These are phyloP conservation scores for Micrastur ruficollis DNA, from an alignment of 2,797 vertebrate species.

Conservation along the genomic window DNA sequence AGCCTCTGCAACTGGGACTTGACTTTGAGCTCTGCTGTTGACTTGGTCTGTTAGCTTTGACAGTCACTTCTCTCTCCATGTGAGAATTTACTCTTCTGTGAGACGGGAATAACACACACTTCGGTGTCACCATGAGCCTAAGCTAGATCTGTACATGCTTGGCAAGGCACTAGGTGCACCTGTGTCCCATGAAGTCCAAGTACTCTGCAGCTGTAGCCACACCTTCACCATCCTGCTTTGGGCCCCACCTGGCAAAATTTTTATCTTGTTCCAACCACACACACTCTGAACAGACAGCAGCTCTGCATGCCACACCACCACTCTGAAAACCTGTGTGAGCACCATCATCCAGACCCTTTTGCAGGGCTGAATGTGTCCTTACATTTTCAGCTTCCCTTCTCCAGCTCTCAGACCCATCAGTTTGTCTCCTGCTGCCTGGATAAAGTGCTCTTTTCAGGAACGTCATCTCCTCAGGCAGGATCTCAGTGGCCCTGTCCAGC, in stretches of 20 bases:
- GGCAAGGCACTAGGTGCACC: neutral
- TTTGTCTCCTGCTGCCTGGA: neutral
- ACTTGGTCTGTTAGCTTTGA: neutral
- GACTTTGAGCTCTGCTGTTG: neutral
- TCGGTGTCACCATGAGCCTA: neutral
- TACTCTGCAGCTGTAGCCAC: neutral
- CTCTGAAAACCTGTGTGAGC: neutral
- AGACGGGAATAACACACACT: neutral
- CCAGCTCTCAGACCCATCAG: neutral
- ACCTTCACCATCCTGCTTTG: neutral
- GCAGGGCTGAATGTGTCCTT: neutral
- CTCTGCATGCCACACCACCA: neutral
- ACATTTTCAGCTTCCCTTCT: neutral
- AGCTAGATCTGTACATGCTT: neutral
- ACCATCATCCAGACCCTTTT: neutral
- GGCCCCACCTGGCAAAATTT: neutral
- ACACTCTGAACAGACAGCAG: neutral
- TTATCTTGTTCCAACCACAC: neutral
- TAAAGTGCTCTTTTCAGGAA: conserved; percentile 26
- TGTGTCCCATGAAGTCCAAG: neutral
- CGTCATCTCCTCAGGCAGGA: neutral
- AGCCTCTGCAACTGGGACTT: neutral
- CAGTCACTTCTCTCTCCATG: neutral
- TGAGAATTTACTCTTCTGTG: neutral
- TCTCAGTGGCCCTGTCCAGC: neutral